A percentile compares a stretch with the other conserved stretches of the same genome.
phyloP scores from a whole-genome alignment of 2,113 vertebrate species.

The Tinamus guttatus region DNA sequence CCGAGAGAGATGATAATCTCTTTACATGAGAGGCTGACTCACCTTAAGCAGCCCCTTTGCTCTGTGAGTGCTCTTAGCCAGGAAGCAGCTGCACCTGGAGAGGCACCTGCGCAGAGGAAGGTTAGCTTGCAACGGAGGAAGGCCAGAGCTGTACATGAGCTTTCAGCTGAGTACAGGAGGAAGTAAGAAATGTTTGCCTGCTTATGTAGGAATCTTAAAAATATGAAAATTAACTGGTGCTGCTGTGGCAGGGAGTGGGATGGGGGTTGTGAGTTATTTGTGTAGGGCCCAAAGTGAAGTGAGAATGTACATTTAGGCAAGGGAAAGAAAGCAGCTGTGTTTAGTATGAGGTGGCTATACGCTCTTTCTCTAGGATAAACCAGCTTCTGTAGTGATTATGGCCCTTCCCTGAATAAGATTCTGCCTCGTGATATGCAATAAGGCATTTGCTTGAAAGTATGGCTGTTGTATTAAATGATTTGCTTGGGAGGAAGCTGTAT shows the following conservation, averaged over 20 bases:
- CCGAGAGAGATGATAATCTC: background rate
- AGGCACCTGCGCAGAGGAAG: background rate
- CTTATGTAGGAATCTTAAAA: background rate
- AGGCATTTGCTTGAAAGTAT: background rate
- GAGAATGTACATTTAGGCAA: background rate
- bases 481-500: background rate
- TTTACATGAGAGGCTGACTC: slow-evolving; percentile 54
- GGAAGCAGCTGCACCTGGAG: slow-evolving; percentile 31
- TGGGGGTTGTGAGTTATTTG: background rate
- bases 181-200: background rate
- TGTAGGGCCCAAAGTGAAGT: background rate
- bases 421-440: background rate
- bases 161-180: background rate
- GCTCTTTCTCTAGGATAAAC: background rate
- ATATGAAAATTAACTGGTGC: background rate
- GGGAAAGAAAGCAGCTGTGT: background rate
- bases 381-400: background rate
- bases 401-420: background rate
- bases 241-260: background rate
- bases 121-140: background rate
- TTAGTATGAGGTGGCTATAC: background rate
- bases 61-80: background rate
- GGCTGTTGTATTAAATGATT: background rate
- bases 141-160: background rate
- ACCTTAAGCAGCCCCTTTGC: slow-evolving; percentile 27